A percentile compares a stretch with the other conserved stretches of the same genome.
These are phyloP conservation scores for Hippoglossus hippoglossus DNA, from an alignment of 2,797 vertebrate species.

Conservation along the genomic window DNA sequence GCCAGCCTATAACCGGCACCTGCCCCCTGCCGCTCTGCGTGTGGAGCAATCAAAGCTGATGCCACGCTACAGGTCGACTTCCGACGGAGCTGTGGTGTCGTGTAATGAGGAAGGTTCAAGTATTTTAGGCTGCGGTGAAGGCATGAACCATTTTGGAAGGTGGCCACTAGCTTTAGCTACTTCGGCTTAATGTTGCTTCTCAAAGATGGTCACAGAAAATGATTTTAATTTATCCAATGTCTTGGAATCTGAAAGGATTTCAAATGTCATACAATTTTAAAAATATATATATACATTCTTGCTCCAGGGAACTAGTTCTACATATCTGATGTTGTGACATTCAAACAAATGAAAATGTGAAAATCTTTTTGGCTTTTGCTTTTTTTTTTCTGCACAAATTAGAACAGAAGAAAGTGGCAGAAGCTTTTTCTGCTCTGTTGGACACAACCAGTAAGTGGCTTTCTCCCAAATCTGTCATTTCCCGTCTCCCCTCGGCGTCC, in stretches of 20 bases:
- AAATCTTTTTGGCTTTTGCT: too few species aligned
- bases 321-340: too few species aligned
- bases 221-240: too few species aligned
- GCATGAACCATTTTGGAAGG: too few species aligned
- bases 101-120: constrained; percentile 42
- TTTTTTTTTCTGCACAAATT: constrained; percentile 1
- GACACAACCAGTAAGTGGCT: constrained; percentile 2
- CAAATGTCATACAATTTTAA: too few species aligned
- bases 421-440: constrained; percentile 2
- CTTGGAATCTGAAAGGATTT: too few species aligned
- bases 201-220: too few species aligned
- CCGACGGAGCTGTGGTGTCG: constrained; percentile 6
- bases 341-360: too few species aligned
- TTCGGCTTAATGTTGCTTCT: too few species aligned
- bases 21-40: constrained; percentile 59
- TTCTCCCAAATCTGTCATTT: neutral
- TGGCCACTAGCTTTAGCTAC: too few species aligned
- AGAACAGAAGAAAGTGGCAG: neutral
- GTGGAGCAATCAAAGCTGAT: constrained; percentile 68
- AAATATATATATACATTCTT: too few species aligned
- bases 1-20: constrained; percentile 81
- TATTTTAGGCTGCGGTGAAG: constrained; percentile 20
- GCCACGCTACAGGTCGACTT: constrained; percentile 35
- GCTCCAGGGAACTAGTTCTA: too few species aligned
- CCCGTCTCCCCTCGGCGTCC: neutral